These are phyloP conservation scores for Flexamia atlantica DNA, from an alignment of 2,888 invertebrate species.

Conservation along the genomic window DNA sequence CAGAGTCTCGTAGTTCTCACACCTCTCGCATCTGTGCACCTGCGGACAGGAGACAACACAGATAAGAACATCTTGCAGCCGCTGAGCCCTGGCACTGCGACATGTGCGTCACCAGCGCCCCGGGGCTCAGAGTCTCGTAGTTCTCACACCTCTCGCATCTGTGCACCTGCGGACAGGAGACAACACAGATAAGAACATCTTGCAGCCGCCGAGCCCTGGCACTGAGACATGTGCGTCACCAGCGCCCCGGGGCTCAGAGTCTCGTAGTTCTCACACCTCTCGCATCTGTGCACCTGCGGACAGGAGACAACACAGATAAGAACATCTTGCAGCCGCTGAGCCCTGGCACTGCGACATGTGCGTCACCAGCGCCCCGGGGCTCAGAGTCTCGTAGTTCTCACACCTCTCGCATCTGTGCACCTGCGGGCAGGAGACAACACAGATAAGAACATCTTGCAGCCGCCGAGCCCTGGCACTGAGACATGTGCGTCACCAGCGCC, in stretches of 20 bases:
- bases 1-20: slow-evolving; percentile 87
- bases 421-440: no score
- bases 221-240: slow-evolving; percentile 84
- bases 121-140: slow-evolving; percentile 88
- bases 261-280: slow-evolving; percentile 89
- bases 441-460: no score
- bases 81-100: no score
- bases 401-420: no score
- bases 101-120: slow-evolving; percentile 86
- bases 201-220: slow-evolving; percentile 79
- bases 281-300: slow-evolving; percentile 76
- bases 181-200: slow-evolving; percentile 78
- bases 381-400: no score
- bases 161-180: slow-evolving; percentile 66
- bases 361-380: no score
- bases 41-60: neutral
- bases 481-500: no score
- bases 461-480: no score
- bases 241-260: slow-evolving; percentile 86
- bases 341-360: no score
- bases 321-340: no score
- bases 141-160: slow-evolving; percentile 86
- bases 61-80: no score
- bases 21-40: slow-evolving; percentile 81
- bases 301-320: no score